Percentiles rank a stretch among this genome's conserved stretches.
These are phyloP conservation scores for Stenotaenia linearis DNA, from an alignment of 2,888 invertebrate species.

Conservation along the genomic window DNA sequence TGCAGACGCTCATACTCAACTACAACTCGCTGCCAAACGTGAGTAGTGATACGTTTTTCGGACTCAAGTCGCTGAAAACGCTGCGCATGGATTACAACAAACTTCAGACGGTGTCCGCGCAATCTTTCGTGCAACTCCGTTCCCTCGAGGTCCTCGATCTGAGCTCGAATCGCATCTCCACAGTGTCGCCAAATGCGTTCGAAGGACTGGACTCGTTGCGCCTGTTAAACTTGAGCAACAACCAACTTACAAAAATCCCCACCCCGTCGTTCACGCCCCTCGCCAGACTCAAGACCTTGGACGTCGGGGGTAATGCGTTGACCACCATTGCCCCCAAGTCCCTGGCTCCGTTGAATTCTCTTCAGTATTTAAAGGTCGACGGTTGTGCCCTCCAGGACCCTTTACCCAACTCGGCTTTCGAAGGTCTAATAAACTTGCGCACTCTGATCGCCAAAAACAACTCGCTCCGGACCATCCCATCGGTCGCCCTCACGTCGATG, in stretches of 20 bases:
- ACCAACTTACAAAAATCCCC: conserved; percentile 72
- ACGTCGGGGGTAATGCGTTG: conserved; percentile 40
- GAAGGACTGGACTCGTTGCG: conserved; percentile 62
- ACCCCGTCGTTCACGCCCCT: conserved; percentile 65
- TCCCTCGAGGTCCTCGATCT: conserved; percentile 67
- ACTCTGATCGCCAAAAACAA: conserved; percentile 73
- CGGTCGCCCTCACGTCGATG: conserved; percentile 67
- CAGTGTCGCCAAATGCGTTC: conserved; percentile 65
- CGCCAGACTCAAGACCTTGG: conserved; percentile 38
- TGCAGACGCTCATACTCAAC: conserved; percentile 53
- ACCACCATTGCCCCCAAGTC: conserved; percentile 36
- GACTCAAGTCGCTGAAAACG: conserved; percentile 65
- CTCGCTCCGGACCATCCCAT: conserved; percentile 70
- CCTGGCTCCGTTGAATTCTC: conserved; percentile 29
- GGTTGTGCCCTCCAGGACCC: conserved; percentile 59
- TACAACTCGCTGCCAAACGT: conserved; percentile 70
- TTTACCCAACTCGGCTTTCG: conserved; percentile 63
- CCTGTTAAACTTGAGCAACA: conserved; percentile 70
- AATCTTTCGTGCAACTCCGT: conserved; percentile 49
- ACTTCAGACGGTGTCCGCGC: conserved; percentile 9
- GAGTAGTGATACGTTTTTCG: conserved; percentile 67
- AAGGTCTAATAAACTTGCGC: conserved; percentile 65
- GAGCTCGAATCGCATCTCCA: conserved; percentile 70
- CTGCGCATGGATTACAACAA: conserved; percentile 49
- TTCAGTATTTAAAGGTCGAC: conserved; percentile 46